Conservation (phyloP, 1,140 invertebrate genomes). For the Lepidurus couesii region DNA sequence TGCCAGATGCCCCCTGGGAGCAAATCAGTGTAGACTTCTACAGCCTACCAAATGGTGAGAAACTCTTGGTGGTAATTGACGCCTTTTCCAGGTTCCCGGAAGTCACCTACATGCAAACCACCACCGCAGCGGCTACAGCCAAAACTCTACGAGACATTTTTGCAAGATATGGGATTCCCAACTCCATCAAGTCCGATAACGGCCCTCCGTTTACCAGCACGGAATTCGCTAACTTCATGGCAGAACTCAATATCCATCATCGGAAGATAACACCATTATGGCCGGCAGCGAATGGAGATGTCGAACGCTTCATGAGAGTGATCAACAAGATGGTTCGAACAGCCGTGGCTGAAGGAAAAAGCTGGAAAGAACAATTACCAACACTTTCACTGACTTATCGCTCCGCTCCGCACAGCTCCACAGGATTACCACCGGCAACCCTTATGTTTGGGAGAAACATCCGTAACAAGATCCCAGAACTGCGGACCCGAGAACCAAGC, state of each 20-base stretch:
- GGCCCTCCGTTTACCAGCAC: constrained; percentile 37
- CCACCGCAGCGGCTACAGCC: constrained; percentile 27
- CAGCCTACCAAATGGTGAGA: constrained; percentile 23
- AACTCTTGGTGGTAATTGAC: constrained; percentile 30
- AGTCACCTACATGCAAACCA: not conserved
- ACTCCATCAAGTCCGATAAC: constrained; percentile 39
- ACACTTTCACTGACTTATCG: not conserved
- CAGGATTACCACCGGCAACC: not conserved
- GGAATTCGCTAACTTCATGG: constrained; percentile 36
- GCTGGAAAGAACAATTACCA: not conserved
- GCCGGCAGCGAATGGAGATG: constrained; percentile 27
- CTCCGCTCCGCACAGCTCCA: not conserved
- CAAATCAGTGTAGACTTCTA: constrained; percentile 29
- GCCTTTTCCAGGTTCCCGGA: constrained; percentile 31
- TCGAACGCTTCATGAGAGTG: constrained; percentile 24
- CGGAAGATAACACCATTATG: constrained; percentile 9
- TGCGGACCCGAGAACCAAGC: not conserved
- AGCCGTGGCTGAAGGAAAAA: not conserved
- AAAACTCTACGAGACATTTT: constrained; percentile 34
- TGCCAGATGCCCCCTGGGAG: constrained; percentile 32
- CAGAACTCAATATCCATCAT: not conserved
- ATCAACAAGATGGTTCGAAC: not conserved
- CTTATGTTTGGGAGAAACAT: not conserved
- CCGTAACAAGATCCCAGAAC: not conserved
- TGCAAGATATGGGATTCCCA: constrained; percentile 36